Conservation (phyloP, 2,888 invertebrate species). For the Drosophila subquinaria region DNA sequence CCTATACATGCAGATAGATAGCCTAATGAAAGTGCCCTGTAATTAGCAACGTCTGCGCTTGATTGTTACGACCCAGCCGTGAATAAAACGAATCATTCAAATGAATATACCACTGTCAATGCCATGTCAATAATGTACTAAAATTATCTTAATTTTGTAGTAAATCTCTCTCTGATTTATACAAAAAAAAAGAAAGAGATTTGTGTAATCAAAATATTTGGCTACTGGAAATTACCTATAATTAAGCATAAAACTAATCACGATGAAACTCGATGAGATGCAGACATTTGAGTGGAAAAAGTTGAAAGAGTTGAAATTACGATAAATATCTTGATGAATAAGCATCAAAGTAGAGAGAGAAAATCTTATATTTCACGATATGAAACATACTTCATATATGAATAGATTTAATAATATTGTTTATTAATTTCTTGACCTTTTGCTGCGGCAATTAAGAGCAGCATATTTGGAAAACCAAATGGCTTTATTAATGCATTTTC, state of each 20-base stretch:
- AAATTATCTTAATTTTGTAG: slow-evolving; percentile 13
- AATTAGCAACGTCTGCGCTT: slow-evolving; percentile 58
- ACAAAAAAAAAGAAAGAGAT: not conserved
- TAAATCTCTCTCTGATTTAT: not conserved
- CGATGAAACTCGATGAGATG: slow-evolving; percentile 17
- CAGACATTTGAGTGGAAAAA: slow-evolving; percentile 1
- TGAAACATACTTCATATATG: not conserved
- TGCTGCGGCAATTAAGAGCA: slow-evolving; percentile 54
- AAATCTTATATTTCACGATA: no score
- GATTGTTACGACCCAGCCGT: slow-evolving; percentile 29
- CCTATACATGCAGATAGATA: slow-evolving; percentile 36
- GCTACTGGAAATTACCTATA: slow-evolving; percentile 39
- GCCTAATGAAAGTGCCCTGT: slow-evolving; percentile 65
- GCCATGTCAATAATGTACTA: slow-evolving; percentile 2
- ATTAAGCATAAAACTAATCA: slow-evolving; percentile 46
- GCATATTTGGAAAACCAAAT: slow-evolving; percentile 27
- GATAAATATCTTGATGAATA: not conserved
- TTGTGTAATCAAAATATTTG: slow-evolving; percentile 19
- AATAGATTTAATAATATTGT: slow-evolving; percentile 23
- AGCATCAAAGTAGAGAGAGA: not conserved
- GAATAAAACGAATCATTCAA: slow-evolving; percentile 6
- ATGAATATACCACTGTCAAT: slow-evolving; percentile 8
- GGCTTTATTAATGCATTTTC: slow-evolving; percentile 61
- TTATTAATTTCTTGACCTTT: slow-evolving; percentile 64
- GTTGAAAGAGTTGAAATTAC: slow-evolving; percentile 1